These are phyloP conservation scores for Ridgeia piscesae DNA, from an alignment of 1,140 invertebrate genomes.

Conservation along the genomic window DNA sequence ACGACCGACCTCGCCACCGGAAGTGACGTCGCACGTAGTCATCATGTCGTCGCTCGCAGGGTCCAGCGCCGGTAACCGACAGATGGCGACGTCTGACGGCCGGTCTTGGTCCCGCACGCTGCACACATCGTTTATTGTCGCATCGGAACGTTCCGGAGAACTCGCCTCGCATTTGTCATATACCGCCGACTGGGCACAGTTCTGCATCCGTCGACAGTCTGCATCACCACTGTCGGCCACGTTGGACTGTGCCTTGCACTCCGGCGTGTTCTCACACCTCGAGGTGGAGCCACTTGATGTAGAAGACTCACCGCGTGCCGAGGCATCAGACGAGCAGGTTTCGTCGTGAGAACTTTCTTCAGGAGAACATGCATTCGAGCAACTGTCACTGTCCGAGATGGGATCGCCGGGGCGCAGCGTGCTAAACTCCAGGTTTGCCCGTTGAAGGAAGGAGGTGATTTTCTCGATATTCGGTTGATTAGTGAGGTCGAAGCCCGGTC, in stretches of 20 bases:
- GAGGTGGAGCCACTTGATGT: background rate
- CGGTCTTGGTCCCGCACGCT: background rate
- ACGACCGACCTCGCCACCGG: background rate
- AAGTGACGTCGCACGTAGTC: background rate
- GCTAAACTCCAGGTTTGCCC: background rate
- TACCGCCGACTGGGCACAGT: too few relatives aligned
- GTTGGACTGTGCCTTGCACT: background rate
- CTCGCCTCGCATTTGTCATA: background rate
- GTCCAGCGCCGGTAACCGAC: background rate
- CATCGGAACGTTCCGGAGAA: background rate
- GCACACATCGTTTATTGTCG: background rate
- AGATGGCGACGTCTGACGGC: background rate
- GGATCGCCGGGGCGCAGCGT: background rate
- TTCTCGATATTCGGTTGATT: background rate
- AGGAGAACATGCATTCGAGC: background rate
- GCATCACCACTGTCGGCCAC: background rate
- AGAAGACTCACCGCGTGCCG: background rate
- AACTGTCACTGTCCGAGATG: background rate
- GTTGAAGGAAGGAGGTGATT: background rate
- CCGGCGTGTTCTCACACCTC: background rate
- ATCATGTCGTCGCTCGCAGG: background rate
- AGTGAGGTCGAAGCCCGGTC: background rate
- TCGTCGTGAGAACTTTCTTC: background rate
- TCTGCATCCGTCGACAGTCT: too few relatives aligned
- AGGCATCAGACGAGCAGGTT: background rate